phyloP scores from a whole-genome alignment of 2,888 invertebrate genomes.

The Cerastis leucographa region DNA sequence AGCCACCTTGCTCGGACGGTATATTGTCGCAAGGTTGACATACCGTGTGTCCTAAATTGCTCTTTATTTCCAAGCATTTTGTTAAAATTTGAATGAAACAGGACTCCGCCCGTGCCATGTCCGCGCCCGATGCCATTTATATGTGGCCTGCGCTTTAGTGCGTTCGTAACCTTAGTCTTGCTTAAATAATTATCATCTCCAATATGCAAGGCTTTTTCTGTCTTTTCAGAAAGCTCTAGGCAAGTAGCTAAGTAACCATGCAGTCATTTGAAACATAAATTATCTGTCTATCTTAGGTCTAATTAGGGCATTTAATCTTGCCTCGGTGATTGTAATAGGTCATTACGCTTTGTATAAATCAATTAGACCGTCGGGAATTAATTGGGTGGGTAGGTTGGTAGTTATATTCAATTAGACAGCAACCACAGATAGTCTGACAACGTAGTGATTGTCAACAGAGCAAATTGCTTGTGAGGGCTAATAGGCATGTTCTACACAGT shows the following conservation, averaged over 20 bases:
- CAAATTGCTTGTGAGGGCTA: neutral
- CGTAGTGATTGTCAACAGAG: neutral
- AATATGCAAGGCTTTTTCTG: neutral
- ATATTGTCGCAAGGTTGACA: too few species aligned
- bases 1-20: too few species aligned
- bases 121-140: too few species aligned
- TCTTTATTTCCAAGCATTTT: too few species aligned
- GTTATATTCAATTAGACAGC: slow-evolving; percentile 17
- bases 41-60: too few species aligned
- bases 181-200: neutral
- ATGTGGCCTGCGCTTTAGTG: too few species aligned
- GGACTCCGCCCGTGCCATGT: too few species aligned
- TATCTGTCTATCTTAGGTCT: neutral
- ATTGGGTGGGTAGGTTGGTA: slow-evolving; percentile 1
- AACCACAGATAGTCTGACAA: neutral
- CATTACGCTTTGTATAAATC: slow-evolving; percentile 22
- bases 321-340: neutral
- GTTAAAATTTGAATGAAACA: too few species aligned
- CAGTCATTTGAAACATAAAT: slow-evolving; percentile 2
- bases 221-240: neutral
- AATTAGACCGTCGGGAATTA: slow-evolving; percentile 18
- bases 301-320: slow-evolving; percentile 6
- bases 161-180: neutral
- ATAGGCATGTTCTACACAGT: neutral
- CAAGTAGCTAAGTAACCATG: neutral